Conservation (phyloP, 2,797 vertebrate genomes). For the Labroides dimidiatus region DNA sequence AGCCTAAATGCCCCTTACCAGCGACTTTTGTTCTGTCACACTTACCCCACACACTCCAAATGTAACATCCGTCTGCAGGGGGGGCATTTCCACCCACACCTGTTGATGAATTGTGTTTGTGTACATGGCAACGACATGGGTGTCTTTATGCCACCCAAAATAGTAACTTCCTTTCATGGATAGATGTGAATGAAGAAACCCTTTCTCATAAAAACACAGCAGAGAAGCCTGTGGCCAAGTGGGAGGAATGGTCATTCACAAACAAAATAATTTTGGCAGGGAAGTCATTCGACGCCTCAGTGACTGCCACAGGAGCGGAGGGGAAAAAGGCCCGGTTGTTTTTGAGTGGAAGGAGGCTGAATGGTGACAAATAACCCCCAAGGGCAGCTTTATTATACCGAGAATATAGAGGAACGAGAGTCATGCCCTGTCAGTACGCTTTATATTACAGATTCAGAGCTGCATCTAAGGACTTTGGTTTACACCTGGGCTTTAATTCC, state of each 20-base stretch:
- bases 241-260: conserved; percentile 60
- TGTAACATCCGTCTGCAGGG: conserved; percentile 65
- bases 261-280: conserved; percentile 53
- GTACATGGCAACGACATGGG: conserved; percentile 46
- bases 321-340: conserved; percentile 47
- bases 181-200: conserved; percentile 62
- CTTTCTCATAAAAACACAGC: conserved; percentile 51
- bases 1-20: conserved; percentile 67
- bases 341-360: conserved; percentile 26
- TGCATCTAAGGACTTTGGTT: not conserved
- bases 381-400: conserved; percentile 22
- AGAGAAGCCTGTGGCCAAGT: conserved; percentile 60
- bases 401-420: conserved; percentile 26
- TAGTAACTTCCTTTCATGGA: conserved; percentile 49
- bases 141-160: conserved; percentile 64
- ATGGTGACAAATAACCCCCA: conserved; percentile 29
- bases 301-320: conserved; percentile 33
- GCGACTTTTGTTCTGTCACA: conserved; percentile 75
- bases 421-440: not conserved
- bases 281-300: conserved; percentile 64
- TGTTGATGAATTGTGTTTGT: conserved; percentile 76
- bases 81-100: conserved; percentile 72
- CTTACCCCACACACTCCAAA: conserved; percentile 68
- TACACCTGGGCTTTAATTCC: not conserved
- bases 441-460: not conserved